These are phyloP conservation scores for Motacilla tschutschensis DNA, from an alignment of 2,113 vertebrate genomes.

Conservation along the genomic window DNA sequence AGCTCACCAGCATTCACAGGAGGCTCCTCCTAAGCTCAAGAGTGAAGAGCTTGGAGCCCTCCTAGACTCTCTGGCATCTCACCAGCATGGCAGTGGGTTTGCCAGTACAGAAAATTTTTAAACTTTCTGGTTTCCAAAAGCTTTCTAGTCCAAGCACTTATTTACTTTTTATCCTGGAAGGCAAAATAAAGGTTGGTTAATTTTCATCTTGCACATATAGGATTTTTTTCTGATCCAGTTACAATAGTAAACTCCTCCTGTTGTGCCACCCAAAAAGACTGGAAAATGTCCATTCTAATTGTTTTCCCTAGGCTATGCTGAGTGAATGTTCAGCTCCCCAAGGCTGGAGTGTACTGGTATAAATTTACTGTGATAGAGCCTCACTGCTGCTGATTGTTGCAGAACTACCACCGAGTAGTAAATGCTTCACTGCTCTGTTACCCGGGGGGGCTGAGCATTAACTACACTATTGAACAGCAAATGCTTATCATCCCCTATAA, in stretches of 20 bases:
- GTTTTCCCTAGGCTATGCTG: constrained; percentile 42
- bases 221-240: neutral
- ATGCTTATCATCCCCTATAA: constrained; percentile 53
- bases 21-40: neutral
- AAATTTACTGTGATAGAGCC: constrained; percentile 57
- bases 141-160: neutral
- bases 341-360: constrained; percentile 42
- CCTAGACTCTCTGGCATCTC: neutral
- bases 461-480: constrained; percentile 65
- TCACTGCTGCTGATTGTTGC: constrained; percentile 42
- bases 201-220: neutral
- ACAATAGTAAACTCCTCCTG: neutral
- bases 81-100: neutral
- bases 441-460: constrained; percentile 64
- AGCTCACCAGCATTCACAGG: neutral
- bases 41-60: neutral
- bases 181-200: neutral
- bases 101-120: neutral
- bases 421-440: constrained; percentile 58
- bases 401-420: constrained; percentile 34
- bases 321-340: constrained; percentile 24
- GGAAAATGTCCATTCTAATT: constrained; percentile 44
- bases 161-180: neutral
- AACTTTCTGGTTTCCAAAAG: neutral
- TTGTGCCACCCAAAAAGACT: neutral